Base-by-base conservation (phyloP, 2,113 vertebrate species). In the Melanotaenia duboulayi region DNA sequence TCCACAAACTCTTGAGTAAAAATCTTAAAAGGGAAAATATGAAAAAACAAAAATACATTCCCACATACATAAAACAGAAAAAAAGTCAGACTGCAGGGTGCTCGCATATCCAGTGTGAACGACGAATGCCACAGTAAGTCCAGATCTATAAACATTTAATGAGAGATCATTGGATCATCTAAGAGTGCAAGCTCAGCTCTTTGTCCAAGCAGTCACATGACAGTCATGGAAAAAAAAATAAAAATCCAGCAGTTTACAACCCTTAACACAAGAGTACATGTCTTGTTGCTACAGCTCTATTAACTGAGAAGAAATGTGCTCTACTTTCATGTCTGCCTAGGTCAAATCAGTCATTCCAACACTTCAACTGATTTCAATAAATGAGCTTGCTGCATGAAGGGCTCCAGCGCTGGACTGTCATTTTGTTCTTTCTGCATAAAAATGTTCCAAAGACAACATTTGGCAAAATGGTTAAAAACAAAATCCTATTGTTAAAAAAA, bases 141-240 rank as follows among this genome's bases (percentile, higher is more conserved):
- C 78, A 81, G 62, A 65, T 70, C 56, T 83, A 20, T 0, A 40
- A 84, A 77, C 75, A 56, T 32, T 77, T 63, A 67, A 32, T 54
- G 44, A 32, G 55, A 65, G 58, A 51, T 58, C 76, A 81, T 16
- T 80, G 77, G 80, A 74, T 85, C 77, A 83, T 65, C 54, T 24
- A 74, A 65, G 22, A 17, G 39, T 56, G 50, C 56, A 62, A 66
- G 66, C 63, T 76, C 74, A 58, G 68, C 63, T 51, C 50, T 69
- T 83, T 81, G 63, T 83, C 42, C 14, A 19, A 54, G 28, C 13
- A 58, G 73, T 65, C 50, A 85, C 70, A 81, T 87, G 74, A 75
- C 70, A 81, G 77, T 73, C 54, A 0, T 7, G 68, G 65, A 76
- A 42, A 42, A 42, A 42, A 42, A 42, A n/a, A n/a, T n/a, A n/a